These are phyloP conservation scores for Eriosoma lanigerum DNA, from an alignment of 1,140 invertebrate genomes.

Conservation along the genomic window DNA sequence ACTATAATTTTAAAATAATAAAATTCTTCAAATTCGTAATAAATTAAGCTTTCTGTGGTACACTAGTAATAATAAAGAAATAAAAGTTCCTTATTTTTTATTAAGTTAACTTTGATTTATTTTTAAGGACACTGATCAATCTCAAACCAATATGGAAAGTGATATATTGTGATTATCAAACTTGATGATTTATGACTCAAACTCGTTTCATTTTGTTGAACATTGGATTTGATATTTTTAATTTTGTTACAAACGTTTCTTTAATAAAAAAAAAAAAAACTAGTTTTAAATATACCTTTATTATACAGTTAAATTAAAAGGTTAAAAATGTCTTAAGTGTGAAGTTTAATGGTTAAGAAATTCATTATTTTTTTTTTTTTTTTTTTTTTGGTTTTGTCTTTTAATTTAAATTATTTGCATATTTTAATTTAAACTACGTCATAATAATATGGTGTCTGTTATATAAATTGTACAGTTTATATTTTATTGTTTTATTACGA, in stretches of 20 bases:
- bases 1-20: no score
- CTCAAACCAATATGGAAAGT: conserved; percentile 48
- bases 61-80: no score
- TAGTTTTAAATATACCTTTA: conserved; percentile 20
- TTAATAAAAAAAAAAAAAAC: conserved; percentile 34
- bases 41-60: neutral
- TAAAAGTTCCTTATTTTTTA: no score
- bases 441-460: conserved; percentile 45
- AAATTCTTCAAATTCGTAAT: no score
- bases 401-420: neutral
- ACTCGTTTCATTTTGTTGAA: conserved; percentile 36
- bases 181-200: conserved; percentile 21
- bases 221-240: conserved; percentile 40
- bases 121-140: conserved; percentile 42
- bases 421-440: conserved; percentile 17
- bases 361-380: conserved; percentile 13
- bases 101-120: no score
- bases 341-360: conserved; percentile 19
- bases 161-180: conserved; percentile 48
- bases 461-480: conserved; percentile 48
- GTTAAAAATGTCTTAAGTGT: neutral
- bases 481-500: conserved; percentile 44
- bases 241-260: conserved; percentile 47
- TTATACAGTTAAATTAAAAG: conserved; percentile 2
- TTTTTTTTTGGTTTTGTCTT: neutral